Base-by-base conservation (phyloP, 2,797 vertebrate genomes). In the Sebastiscus tertius region DNA sequence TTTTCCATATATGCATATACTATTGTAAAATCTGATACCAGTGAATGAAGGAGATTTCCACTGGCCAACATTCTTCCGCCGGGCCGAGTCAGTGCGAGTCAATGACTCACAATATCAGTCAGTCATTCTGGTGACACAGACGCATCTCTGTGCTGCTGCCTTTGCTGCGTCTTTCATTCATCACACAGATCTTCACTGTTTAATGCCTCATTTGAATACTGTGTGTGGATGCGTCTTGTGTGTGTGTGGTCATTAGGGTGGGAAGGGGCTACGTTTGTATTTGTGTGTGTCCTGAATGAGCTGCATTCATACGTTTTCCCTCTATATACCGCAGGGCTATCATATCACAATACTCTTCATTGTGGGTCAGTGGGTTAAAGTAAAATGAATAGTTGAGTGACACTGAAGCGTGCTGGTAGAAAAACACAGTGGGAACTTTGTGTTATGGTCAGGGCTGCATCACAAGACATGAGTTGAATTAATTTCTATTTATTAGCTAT, bases 311-410 rank as follows among this genome's bases (percentile, higher is more conserved):
- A 27, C n/a, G 52, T 42, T 63, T 75, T 52, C 22, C 69, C n/a
- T 81, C 55, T 49, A 81, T 82, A 72, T 33, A 74, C 55, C 78
- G 59, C 58, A 36, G 64, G 66, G 52, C 63, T 56, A 91, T 89
- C 76, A 82, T 83, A 86, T 89, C 86, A 90, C 86, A 91, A 80
- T 83, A 81, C 75, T 64, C 31, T 59, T 70, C 75, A 88, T 71
- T 93, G 84, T 91, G 68, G 81, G 61, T 89, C 83, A 91, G 85
- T 84, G 83, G 87, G 88, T 85, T 84, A 76, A 60, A 87, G 77
- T 64, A 12, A 66, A 54, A 83, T 68, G 46, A 84, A 87, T 22
- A 74, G 52, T 27, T 58, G 52, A 59, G 68, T 71, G 54, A 87
- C 59, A 14, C 22, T 74, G 79, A 67, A 72, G 42, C 27, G 1